These are phyloP conservation scores for Chaetura pelagica DNA, from an alignment of 2,113 vertebrate species.

Conservation along the genomic window DNA sequence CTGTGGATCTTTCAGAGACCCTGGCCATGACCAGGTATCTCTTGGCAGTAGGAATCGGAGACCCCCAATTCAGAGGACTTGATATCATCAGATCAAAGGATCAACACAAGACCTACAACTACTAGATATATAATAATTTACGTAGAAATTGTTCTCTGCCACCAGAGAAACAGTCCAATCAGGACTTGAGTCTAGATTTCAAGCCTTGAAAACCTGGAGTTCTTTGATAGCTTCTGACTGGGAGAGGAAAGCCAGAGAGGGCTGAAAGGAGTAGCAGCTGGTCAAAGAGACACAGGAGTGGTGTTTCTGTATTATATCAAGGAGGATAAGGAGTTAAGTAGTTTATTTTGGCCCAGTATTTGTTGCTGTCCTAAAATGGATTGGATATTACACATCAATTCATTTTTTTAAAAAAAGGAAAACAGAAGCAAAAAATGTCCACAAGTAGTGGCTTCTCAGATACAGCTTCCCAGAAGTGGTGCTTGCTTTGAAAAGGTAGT, in stretches of 20 bases:
- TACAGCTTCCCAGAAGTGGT: accelerated
- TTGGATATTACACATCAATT: not conserved
- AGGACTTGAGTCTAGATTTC: not conserved
- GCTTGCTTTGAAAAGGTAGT: not conserved
- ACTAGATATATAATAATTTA: not conserved
- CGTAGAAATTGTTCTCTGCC: not conserved
- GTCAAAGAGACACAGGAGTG: not conserved
- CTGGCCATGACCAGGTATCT: not conserved
- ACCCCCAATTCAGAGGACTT: not conserved
- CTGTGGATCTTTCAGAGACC: not conserved
- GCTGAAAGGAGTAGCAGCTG: not conserved
- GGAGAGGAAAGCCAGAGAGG: not conserved
- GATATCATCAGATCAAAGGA: not conserved
- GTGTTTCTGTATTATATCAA: not conserved
- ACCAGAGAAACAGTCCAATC: not conserved
- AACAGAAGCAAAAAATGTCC: not conserved
- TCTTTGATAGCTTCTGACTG: not conserved
- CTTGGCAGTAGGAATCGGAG: not conserved
- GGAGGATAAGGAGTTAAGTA: not conserved
- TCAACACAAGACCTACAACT: not conserved
- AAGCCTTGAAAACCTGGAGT: not conserved
- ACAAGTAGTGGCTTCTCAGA: not conserved
- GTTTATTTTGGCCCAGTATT: not conserved
- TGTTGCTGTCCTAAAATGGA: not conserved
- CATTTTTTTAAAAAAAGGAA: not conserved